Conservation (phyloP, 2,888 invertebrate genomes). For the Buathra laborator region DNA sequence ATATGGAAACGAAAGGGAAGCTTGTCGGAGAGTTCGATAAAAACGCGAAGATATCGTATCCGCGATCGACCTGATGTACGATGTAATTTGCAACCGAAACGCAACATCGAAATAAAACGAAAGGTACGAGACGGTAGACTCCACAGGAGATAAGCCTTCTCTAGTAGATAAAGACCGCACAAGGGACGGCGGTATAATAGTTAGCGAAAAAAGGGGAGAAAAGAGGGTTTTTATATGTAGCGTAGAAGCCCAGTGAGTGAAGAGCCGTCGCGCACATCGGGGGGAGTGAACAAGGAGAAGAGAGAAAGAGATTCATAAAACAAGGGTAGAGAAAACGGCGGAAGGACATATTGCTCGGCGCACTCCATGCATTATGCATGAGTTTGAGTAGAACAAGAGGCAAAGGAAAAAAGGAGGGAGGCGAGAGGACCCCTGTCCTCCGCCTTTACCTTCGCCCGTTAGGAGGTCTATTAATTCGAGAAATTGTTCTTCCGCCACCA, state of each 20-base stretch:
- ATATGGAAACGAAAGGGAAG: not conserved
- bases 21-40: not conserved
- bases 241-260: slow-evolving; percentile 44
- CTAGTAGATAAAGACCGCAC: slow-evolving; percentile 41
- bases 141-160: slow-evolving; percentile 35
- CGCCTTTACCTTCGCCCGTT: slow-evolving; percentile 17
- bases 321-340: slow-evolving; percentile 72
- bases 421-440: slow-evolving; percentile 65
- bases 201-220: slow-evolving; percentile 26
- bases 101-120: not conserved
- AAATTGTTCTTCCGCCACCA: slow-evolving; percentile 74
- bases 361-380: slow-evolving; percentile 83
- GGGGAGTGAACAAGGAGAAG: slow-evolving; percentile 65
- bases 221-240: slow-evolving; percentile 2
- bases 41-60: not conserved
- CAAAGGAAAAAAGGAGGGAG: slow-evolving; percentile 58
- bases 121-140: not conserved
- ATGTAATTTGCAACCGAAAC: not conserved
- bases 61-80: not conserved
- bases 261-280: slow-evolving; percentile 19
- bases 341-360: slow-evolving; percentile 82
- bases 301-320: slow-evolving; percentile 81
- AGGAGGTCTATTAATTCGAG: slow-evolving; percentile 81
- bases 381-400: slow-evolving; percentile 67
- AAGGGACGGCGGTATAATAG: slow-evolving; percentile 31